Base-by-base conservation (phyloP, 2,113 vertebrate genomes). In the Ceyx margarethae region DNA sequence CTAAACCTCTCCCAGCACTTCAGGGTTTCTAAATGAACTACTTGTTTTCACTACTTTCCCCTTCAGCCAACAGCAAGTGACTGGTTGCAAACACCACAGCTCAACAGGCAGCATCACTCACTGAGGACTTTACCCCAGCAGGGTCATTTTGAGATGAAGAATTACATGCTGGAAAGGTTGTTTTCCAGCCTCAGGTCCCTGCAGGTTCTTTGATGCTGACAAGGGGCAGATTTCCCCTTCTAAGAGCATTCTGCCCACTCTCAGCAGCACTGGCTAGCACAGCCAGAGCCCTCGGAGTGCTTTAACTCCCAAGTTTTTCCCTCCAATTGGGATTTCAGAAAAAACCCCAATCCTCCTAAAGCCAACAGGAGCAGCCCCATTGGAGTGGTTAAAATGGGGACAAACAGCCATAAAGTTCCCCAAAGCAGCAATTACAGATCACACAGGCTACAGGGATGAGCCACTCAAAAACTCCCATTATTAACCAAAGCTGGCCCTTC, bases 191-290 rank as follows among this genome's bases (percentile, higher is more conserved):
- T 7, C 0, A 2, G 68, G 20, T 15, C 33, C 46, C 80, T 54
- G 66, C 3, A 12, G 0, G 1, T 33, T 42, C 65, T 43, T 25
- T 0, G 5, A 5, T 3, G 54, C n/a, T 69, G 25, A 77, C 82
- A 9, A 0, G 0, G 58, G 80, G 53, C 46, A 42, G 51, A 11
- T 72, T 43, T 43, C 73, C 31, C 31, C 65, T 62, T 9, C 0
- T 1, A 3, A 50, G 45, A 31, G 12, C 26, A 0, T 46, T 54
- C 16, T 51, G 11, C 21, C 37, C 69, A 25, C 48, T 77, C 62
- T 56, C 71, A 3, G 11, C 0, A 0, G 42, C 25, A 29, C 13
- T 11, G 2, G n/a, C 0, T 1, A 1, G 2, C 0, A 1, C 50
- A 61, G 50, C 46, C 20, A 0, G 42, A 67, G 58, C 33, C 2